Conservation (phyloP, 2,888 invertebrate species). For the Idaea straminata region DNA sequence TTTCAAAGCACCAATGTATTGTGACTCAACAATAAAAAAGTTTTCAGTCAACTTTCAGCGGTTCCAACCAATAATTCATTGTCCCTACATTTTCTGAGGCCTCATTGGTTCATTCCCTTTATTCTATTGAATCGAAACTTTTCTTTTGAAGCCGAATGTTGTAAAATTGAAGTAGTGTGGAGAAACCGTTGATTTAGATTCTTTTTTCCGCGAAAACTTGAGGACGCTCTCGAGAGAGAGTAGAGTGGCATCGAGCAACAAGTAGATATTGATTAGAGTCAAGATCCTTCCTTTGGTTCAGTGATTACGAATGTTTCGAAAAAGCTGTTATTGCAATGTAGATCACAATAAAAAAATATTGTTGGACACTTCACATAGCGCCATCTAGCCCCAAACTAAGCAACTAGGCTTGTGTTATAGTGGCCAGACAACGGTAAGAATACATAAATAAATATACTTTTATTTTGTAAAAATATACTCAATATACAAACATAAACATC, state of each 20-base stretch:
- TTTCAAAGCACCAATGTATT: background rate
- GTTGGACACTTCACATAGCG: too few species aligned
- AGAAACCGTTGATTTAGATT: background rate
- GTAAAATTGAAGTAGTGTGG: background rate
- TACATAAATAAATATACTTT: too few species aligned
- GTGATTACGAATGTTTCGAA: background rate
- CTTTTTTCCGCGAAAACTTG: background rate
- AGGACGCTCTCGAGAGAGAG: background rate
- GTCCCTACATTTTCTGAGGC: background rate
- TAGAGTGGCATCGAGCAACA: background rate
- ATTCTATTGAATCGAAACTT: background rate
- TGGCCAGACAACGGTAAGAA: too few species aligned
- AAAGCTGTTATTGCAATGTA: too few species aligned
- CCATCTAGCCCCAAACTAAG: too few species aligned
- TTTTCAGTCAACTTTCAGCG: background rate
- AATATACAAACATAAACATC: too few species aligned
- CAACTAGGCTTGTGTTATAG: too few species aligned
- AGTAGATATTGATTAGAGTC: background rate
- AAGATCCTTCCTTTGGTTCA: background rate
- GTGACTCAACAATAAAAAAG: background rate
- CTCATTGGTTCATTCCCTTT: background rate
- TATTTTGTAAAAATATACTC: too few species aligned
- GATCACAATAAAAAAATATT: too few species aligned
- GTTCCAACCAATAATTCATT: background rate
- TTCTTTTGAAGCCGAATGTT: background rate